Evolutionary conservation across 2,797 vertebrate genomes (phyloP), one percentile per base, ranked within the genome.

Genomic region (Rhinophrynus dorsalis): DNA sequence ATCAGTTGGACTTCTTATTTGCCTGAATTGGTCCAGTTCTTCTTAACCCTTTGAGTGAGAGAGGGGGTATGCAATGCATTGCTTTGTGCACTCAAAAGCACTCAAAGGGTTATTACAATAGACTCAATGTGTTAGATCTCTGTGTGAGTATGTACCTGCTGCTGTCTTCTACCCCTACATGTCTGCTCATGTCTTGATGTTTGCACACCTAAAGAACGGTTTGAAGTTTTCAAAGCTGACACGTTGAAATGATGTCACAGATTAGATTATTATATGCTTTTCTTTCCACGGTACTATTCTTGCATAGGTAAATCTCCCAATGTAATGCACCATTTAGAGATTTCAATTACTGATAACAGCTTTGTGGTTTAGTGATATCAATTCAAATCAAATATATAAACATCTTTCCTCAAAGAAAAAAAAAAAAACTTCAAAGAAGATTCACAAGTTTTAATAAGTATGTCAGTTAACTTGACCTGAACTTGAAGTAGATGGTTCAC

Each of bases 251-350:
- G 61, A 73, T 52, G 54, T 73, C 69, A 72, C 32, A 44, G 35
- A 13, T 66, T 72, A 65, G 42, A 65, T 72, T 54, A 58, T 58
- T 58, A 24, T 65, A 27, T n/a, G 9, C 44, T 33, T 64, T 23
- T 23, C 18, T 44, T 48, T 65, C 58, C 44, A 65, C 27, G 26
- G 48, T 50, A 57, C 50, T 59, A 50, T 32, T 23, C 32, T 37
- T 47, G 51, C 15, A 60, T 10, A 68, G 27, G 44, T 60, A 42
- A 61, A 54, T 63, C 68, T 70, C 44, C 50, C 17, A 62, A 21
- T 55, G 29, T 56, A 54, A 70, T 70, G 58, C 38, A 55, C 40
- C 38, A 65, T 29, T 64, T 57, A 51, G 35, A 72, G 68, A 72
- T 65, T 30, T 38, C 15, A 21, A 15, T 72, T 57, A 51, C 24